Conservation (phyloP, 2,797 vertebrate species). For the Gambelia wislizenii region DNA sequence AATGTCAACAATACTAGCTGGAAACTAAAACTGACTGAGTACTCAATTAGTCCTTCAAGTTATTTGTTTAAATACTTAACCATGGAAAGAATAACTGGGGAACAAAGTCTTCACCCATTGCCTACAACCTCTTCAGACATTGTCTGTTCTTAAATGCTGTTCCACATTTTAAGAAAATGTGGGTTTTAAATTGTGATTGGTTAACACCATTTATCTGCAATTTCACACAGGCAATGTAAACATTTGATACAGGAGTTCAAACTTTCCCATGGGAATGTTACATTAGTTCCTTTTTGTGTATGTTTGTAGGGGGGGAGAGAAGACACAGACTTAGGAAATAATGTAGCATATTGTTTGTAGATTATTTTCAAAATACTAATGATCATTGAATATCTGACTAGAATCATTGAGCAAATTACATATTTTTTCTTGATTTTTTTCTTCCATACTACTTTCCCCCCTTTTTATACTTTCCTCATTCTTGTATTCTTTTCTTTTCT, state of each 20-base stretch:
- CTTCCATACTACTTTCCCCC: background rate
- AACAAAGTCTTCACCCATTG: conserved; percentile 40
- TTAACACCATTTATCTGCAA: conserved; percentile 41
- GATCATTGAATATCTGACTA: background rate
- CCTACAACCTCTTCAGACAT: conserved; percentile 48
- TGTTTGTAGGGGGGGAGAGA: conserved; percentile 59
- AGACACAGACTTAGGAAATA: conserved; percentile 59
- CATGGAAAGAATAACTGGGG: conserved; percentile 51
- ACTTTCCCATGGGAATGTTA: conserved; percentile 74
- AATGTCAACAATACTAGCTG: conserved; percentile 48
- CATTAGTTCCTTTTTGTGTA: conserved; percentile 43
- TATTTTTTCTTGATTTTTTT: background rate
- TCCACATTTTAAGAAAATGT: conserved; percentile 49
- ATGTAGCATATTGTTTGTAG: conserved; percentile 33
- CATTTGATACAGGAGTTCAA: conserved; percentile 65
- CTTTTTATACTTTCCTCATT: background rate
- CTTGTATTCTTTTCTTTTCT: background rate
- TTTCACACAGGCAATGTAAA: conserved; percentile 66
- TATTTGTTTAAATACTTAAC: conserved; percentile 66
- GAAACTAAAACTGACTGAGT: conserved; percentile 59
- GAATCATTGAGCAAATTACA: background rate
- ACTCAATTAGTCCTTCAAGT: conserved; percentile 64
- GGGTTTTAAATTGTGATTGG: conserved; percentile 49
- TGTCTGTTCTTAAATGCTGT: conserved; percentile 43
- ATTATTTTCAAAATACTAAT: background rate